These are phyloP conservation scores for Myotis lucifugus DNA, from an alignment of 2,113 vertebrate species.

Conservation along the genomic window DNA sequence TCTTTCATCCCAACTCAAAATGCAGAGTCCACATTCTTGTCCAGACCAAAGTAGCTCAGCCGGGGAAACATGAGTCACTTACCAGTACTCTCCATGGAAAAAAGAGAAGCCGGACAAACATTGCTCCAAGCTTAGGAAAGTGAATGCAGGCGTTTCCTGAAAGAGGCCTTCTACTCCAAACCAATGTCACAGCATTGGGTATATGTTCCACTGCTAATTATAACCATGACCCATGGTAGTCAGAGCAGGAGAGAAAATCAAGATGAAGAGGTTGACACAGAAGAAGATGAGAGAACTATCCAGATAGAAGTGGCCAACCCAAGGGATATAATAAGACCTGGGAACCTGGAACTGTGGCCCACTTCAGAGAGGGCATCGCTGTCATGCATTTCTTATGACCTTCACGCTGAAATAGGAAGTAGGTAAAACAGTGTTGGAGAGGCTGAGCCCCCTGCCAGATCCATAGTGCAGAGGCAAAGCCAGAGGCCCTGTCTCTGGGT, in stretches of 20 bases:
- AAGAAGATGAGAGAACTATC: background rate
- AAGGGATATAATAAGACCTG: too few species aligned
- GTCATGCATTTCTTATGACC: rapidly evolving
- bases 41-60: background rate
- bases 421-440: background rate
- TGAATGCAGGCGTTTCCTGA: constrained; percentile 57
- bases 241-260: constrained; percentile 47
- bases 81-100: background rate
- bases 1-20: background rate
- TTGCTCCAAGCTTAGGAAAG: background rate
- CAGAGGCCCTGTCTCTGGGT: background rate
- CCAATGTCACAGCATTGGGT: constrained; percentile 73
- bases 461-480: background rate
- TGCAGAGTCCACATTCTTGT: background rate
- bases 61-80: background rate
- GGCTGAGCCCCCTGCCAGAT: background rate
- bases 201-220: constrained; percentile 50
- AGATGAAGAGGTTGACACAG: background rate
- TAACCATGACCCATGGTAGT: background rate
- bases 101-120: background rate
- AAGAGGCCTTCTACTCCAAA: constrained; percentile 68
- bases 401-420: background rate
- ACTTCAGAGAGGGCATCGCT: background rate
- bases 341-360: rapidly evolving
- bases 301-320: background rate